A percentile compares a stretch with the other conserved stretches of the same genome.
Evolutionary conservation across 2,113 vertebrate species (phyloP).

Genomic region (Takifugu bimaculatus): DNA sequence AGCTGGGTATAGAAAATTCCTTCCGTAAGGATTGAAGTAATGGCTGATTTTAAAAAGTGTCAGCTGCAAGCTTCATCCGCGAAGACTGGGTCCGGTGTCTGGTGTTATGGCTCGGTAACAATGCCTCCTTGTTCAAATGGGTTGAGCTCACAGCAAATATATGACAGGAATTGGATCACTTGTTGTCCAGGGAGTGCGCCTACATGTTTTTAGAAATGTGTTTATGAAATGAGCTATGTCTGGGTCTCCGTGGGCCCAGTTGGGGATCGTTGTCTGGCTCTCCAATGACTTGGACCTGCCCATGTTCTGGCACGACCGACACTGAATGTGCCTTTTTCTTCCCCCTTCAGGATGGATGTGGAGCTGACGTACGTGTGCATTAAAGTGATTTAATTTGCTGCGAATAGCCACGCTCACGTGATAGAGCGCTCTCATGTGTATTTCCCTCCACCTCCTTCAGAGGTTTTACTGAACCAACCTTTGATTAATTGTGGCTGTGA

Average conservation of each 20-base stretch:
- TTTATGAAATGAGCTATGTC: slow-evolving; percentile 39
- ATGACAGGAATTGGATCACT: slow-evolving; percentile 56
- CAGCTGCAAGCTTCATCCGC: slow-evolving; percentile 50
- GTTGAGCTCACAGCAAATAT: slow-evolving; percentile 58
- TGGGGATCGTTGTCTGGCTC: slow-evolving; percentile 37
- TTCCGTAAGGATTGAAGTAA: slow-evolving; percentile 51
- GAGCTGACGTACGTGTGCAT: slow-evolving; percentile 46
- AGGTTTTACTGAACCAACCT: slow-evolving; percentile 12
- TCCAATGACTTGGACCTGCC: slow-evolving; percentile 15
- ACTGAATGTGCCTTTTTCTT: slow-evolving; percentile 27
- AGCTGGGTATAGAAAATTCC: slow-evolving; percentile 48
- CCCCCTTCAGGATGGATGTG: slow-evolving; percentile 31
- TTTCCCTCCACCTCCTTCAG: background rate
- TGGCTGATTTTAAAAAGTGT: slow-evolving; percentile 65
- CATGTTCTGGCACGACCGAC: slow-evolving; percentile 29
- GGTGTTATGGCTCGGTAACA: slow-evolving; percentile 55
- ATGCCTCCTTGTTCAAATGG: slow-evolving; percentile 59
- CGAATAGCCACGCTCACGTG: slow-evolving; percentile 33
- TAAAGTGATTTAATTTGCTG: slow-evolving; percentile 26
- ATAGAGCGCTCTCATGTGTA: slow-evolving; percentile 30
- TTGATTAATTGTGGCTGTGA: slow-evolving; percentile 10
- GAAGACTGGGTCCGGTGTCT: slow-evolving; percentile 48
- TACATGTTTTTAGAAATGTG: slow-evolving; percentile 42
- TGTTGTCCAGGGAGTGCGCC: slow-evolving; percentile 42
- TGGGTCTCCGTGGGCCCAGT: slow-evolving; percentile 35